phyloP scores from a whole-genome alignment of 1,140 invertebrate genomes.

The Bicyclus anynana region DNA sequence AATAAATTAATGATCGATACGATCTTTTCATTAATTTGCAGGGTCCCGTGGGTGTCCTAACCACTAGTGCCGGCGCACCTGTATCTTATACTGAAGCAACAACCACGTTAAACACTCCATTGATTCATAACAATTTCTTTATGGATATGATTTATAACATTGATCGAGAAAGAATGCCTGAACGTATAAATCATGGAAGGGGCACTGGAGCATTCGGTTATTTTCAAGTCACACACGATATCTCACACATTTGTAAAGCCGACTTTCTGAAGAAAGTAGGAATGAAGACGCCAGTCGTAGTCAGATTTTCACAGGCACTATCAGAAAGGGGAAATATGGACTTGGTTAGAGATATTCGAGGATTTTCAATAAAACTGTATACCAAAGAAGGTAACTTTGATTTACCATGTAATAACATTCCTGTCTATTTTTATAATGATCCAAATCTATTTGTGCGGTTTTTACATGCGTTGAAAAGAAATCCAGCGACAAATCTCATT shows the following conservation, averaged over 20 bases:
- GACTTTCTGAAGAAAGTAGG: conserved; percentile 90
- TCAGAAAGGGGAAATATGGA: conserved; percentile 92
- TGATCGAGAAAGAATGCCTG: conserved; percentile 95
- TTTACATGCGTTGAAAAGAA: conserved; percentile 82
- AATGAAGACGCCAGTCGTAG: conserved; percentile 87
- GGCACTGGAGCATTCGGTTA: conserved; percentile 97
- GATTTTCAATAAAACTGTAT: conserved; percentile 3
- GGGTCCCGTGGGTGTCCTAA: conserved; percentile 88
- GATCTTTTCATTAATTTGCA: conserved; percentile 66
- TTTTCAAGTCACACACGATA: conserved; percentile 96
- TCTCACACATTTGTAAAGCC: conserved; percentile 91
- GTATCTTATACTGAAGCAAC: conserved; percentile 82
- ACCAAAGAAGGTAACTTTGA: conserved; percentile 6
- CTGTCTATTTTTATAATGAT: conserved; percentile 86
- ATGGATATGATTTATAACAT: conserved; percentile 95
- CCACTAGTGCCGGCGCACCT: conserved; percentile 89
- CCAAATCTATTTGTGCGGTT: conserved; percentile 81
- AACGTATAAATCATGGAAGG: conserved; percentile 96
- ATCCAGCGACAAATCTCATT: conserved; percentile 84
- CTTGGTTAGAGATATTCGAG: conserved; percentile 71
- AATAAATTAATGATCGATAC: no score
- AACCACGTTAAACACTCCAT: conserved; percentile 44
- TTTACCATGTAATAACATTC: conserved; percentile 79
- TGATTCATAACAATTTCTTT: conserved; percentile 91
- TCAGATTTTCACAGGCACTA: conserved; percentile 89